These are phyloP conservation scores for Mycteria americana DNA, from an alignment of 2,797 vertebrate genomes.

Conservation along the genomic window DNA sequence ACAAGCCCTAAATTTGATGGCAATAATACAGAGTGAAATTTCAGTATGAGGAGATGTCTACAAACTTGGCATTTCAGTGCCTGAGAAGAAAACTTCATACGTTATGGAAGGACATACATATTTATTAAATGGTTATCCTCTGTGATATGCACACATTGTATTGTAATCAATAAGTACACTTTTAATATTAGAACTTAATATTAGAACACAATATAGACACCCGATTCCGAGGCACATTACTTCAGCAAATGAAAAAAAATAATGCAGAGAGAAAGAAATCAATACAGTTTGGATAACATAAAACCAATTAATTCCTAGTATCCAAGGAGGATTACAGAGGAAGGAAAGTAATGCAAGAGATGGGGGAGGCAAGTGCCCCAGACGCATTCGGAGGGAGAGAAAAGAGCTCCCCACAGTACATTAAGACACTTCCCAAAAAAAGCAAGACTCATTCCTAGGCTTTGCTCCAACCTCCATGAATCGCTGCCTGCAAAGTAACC, in stretches of 20 bases:
- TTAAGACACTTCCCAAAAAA: slow-evolving; percentile 1
- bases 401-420: neutral
- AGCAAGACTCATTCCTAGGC: slow-evolving; percentile 45
- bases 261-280: neutral
- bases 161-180: neutral
- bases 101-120: neutral
- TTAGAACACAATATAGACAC: neutral
- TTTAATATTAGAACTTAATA: neutral
- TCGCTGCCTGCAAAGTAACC: neutral
- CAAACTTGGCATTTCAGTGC: neutral
- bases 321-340: neutral
- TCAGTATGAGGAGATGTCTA: neutral
- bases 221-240: neutral
- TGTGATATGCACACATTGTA: neutral
- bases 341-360: neutral
- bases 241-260: neutral
- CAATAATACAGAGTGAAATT: neutral
- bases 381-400: neutral
- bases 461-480: slow-evolving; percentile 35
- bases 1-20: neutral
- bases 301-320: neutral
- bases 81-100: neutral
- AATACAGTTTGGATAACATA: neutral
- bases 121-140: neutral
- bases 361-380: neutral